Evolutionary conservation across 2,797 vertebrate species (phyloP).

Genomic region (Silurus aristotelis): DNA sequence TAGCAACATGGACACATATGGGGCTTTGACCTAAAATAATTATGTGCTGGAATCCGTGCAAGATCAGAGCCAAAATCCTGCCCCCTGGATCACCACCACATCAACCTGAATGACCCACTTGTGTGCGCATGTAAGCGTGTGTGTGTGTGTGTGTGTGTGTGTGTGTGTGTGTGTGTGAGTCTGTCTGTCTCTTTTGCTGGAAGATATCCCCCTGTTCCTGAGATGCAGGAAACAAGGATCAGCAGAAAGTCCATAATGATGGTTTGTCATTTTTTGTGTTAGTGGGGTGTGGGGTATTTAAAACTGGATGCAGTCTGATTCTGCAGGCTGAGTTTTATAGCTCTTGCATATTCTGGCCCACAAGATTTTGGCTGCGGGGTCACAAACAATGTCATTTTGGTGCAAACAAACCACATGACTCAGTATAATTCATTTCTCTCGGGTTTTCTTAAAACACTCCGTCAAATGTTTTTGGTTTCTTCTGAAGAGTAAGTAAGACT

Average conservation of each 20-base stretch:
- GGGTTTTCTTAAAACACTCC: background rate
- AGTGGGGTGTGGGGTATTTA: background rate
- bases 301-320: conserved; percentile 9
- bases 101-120: conserved; percentile 71
- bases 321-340: background rate
- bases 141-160: conserved; percentile 14
- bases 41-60: conserved; percentile 62
- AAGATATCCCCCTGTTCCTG: conserved; percentile 75
- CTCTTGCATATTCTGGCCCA: conserved; percentile 15
- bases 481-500: background rate
- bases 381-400: conserved; percentile 34
- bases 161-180: conserved; percentile 16
- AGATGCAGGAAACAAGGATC: conserved; percentile 74
- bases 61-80: conserved; percentile 61
- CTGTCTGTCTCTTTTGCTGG: conserved; percentile 66
- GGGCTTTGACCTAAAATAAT: conserved; percentile 74
- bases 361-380: conserved; percentile 16
- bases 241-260: conserved; percentile 72
- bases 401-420: conserved; percentile 29
- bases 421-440: conserved; percentile 4
- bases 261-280: conserved; percentile 55
- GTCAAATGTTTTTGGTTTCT: background rate
- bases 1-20: conserved; percentile 55
- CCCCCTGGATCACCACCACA: conserved; percentile 62
- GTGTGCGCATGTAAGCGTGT: conserved; percentile 38